These are phyloP conservation scores for Scrobipalpa atriplicella DNA, from an alignment of 2,888 invertebrate species.

Conservation along the genomic window DNA sequence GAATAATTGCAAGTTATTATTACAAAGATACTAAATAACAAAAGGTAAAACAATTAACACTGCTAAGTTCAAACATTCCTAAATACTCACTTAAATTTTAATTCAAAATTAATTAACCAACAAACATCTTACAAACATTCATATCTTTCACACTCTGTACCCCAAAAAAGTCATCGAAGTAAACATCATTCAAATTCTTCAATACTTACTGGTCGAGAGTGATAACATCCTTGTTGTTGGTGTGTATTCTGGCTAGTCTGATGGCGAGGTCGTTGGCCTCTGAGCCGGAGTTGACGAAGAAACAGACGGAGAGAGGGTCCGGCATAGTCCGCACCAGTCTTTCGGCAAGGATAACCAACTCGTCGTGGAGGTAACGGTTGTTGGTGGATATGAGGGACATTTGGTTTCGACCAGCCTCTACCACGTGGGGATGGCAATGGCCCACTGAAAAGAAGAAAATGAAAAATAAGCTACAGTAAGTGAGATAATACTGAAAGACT, in stretches of 20 bases:
- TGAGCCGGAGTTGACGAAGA: slow-evolving; percentile 98
- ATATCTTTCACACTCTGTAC: background rate
- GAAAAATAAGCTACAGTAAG: background rate
- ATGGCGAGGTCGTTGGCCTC: slow-evolving; percentile 99
- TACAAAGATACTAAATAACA: background rate
- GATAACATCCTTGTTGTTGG: slow-evolving; percentile 94
- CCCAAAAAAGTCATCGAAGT: background rate
- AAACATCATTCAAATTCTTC: background rate
- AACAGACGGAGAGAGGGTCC: slow-evolving; percentile 93
- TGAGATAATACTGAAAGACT: background rate
- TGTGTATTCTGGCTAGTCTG: slow-evolving; percentile 94
- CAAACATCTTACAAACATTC: slow-evolving; percentile 33
- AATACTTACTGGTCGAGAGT: slow-evolving; percentile 97
- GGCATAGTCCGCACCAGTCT: slow-evolving; percentile 93
- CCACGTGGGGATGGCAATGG: slow-evolving; percentile 98
- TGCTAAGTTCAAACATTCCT: slow-evolving; percentile 1
- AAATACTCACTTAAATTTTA: slow-evolving; percentile 8
- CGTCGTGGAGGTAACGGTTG: slow-evolving; percentile 97
- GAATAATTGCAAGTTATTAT: background rate
- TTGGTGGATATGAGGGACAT: slow-evolving; percentile 97
- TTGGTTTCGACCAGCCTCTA: slow-evolving; percentile 94
- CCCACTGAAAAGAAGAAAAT: slow-evolving; percentile 87
- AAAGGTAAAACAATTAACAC: background rate
- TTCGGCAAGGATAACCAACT: slow-evolving; percentile 95
- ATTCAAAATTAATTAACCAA: slow-evolving; percentile 33